Evolutionary conservation across 2,888 invertebrate genomes (phyloP).

Genomic region (Stenodema calcarata): DNA sequence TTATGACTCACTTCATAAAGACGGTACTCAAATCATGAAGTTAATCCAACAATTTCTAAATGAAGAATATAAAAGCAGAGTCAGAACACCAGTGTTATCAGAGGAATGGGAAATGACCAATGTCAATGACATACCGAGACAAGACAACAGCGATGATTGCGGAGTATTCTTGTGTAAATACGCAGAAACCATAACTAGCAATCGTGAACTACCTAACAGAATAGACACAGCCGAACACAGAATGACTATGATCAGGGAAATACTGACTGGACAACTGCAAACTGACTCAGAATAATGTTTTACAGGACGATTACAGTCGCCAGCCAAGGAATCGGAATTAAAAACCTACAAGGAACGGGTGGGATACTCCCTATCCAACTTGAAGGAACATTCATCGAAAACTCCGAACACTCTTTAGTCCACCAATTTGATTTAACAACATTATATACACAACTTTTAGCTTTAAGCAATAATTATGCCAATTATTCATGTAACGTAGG

Average conservation of each 20-base stretch:
- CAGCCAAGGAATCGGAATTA: neutral
- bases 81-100: neutral
- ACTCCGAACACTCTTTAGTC: neutral
- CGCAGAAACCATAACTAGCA: neutral
- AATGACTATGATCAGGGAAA: neutral
- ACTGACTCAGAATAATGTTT: neutral
- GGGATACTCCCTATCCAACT: neutral
- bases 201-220: neutral
- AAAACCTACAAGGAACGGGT: neutral
- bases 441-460: too few species aligned
- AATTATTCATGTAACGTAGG: too few species aligned
- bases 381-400: neutral
- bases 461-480: too few species aligned
- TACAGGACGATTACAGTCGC: neutral
- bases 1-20: neutral
- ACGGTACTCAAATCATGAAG: neutral
- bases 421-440: too few species aligned
- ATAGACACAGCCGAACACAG: neutral
- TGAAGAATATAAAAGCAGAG: neutral
- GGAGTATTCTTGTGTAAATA: neutral
- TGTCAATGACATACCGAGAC: neutral
- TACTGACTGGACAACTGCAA: neutral
- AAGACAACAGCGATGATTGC: neutral
- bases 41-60: neutral
- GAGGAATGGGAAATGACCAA: neutral